These are phyloP conservation scores for Pterocles burchelli DNA, from an alignment of 2,113 vertebrate species.

Conservation along the genomic window DNA sequence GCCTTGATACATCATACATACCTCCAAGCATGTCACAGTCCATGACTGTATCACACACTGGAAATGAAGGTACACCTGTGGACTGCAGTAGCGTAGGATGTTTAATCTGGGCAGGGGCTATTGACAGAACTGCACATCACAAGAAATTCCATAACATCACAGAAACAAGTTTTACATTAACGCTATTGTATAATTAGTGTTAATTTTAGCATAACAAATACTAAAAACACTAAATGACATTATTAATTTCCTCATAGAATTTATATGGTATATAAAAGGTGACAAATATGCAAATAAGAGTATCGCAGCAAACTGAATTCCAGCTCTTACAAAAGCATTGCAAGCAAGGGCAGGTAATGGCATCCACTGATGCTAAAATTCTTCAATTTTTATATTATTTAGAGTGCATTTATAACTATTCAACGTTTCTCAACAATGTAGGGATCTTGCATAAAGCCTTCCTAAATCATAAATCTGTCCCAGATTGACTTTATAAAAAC, in stretches of 20 bases:
- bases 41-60: neutral
- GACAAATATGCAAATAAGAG: neutral
- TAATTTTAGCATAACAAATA: neutral
- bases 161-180: neutral
- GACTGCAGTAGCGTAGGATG: neutral
- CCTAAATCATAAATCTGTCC: neutral
- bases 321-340: neutral
- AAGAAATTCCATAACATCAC: neutral
- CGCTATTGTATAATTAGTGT: accelerated
- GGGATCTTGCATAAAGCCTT: neutral
- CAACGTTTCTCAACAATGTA: neutral
- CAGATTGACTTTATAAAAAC: neutral
- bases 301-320: neutral
- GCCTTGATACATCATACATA: neutral
- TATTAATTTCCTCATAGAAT: no score
- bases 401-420: neutral
- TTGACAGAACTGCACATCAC: neutral
- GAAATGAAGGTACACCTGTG: neutral
- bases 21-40: neutral
- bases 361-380: neutral
- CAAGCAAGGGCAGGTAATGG: neutral
- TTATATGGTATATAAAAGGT: no score
- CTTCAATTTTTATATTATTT: neutral
- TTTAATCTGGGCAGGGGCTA: neutral
- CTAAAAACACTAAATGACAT: neutral